These are phyloP conservation scores for Chymomyza amoena DNA, from an alignment of 2,888 invertebrate species.

Conservation along the genomic window DNA sequence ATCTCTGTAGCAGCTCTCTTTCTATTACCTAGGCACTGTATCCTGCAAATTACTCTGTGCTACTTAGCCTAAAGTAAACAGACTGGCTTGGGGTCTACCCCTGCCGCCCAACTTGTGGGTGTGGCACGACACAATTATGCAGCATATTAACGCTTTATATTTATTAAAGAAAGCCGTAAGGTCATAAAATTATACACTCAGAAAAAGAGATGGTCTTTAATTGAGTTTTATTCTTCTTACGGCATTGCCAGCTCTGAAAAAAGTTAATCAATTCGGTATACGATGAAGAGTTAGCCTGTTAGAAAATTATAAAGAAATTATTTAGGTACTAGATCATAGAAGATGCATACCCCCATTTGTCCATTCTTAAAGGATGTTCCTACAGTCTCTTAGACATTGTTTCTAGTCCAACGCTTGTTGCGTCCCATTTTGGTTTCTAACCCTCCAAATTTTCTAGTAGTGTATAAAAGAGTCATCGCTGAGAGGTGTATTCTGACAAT, in stretches of 20 bases:
- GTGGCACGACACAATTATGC: slow-evolving; percentile 65
- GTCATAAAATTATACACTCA: neutral
- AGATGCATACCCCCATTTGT: too few species aligned
- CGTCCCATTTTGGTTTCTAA: too few species aligned
- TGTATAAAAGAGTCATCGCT: neutral
- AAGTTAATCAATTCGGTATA: too few species aligned
- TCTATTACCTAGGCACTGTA: neutral
- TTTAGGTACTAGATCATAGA: too few species aligned
- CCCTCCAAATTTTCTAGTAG: too few species aligned
- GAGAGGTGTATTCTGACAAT: neutral
- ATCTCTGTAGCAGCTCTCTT: neutral
- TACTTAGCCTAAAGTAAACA: slow-evolving; percentile 62
- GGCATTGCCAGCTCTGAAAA: too few species aligned
- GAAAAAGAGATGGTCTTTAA: neutral
- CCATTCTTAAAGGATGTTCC: too few species aligned
- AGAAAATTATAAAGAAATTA: too few species aligned
- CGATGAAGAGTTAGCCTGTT: too few species aligned
- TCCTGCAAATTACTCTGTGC: slow-evolving; percentile 51
- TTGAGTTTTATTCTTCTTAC: neutral
- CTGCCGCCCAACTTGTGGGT: neutral
- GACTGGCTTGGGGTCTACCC: slow-evolving; percentile 32
- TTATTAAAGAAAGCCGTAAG: slow-evolving; percentile 48
- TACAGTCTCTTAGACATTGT: too few species aligned
- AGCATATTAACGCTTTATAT: slow-evolving; percentile 72
- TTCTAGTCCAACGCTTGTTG: too few species aligned